Conservation (phyloP, 2,113 vertebrate genomes). For the Alosa alosa region DNA sequence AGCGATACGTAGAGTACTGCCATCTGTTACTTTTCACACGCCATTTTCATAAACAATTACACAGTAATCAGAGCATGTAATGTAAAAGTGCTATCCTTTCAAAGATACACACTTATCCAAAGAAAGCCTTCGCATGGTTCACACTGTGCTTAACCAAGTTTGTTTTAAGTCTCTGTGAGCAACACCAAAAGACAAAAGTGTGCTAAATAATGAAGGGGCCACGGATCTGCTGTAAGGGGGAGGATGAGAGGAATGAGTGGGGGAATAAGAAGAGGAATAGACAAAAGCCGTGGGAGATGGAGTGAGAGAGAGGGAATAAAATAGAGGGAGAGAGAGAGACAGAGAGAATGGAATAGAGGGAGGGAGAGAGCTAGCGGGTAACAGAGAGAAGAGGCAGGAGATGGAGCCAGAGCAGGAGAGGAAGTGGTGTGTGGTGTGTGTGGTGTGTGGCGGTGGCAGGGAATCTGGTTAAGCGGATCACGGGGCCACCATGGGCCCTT, state of each 20-base stretch:
- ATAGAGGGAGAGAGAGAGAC: background rate
- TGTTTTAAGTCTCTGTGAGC: background rate
- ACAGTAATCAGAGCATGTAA: background rate
- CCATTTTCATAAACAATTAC: slow-evolving; percentile 16
- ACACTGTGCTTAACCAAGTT: background rate
- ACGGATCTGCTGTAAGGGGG: background rate
- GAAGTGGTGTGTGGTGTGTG: background rate
- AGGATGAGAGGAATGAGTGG: background rate
- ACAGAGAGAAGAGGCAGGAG: background rate
- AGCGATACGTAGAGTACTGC: background rate
- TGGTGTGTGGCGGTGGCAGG: background rate
- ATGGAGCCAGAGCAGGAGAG: background rate
- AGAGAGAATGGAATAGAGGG: background rate
- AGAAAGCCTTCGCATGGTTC: background rate
- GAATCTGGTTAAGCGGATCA: slow-evolving; percentile 26
- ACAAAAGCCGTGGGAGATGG: background rate
- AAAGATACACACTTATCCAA: background rate
- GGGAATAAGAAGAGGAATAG: background rate
- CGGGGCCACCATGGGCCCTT: background rate
- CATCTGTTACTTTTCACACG: slow-evolving; percentile 3
- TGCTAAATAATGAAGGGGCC: slow-evolving; percentile 10
- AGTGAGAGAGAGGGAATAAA: background rate
- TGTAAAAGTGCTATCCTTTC: background rate
- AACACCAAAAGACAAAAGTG: background rate
- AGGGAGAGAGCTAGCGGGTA: no score